Evolutionary conservation across 2,113 vertebrate genomes (phyloP).

Genomic region (Pardalotus punctatus): DNA sequence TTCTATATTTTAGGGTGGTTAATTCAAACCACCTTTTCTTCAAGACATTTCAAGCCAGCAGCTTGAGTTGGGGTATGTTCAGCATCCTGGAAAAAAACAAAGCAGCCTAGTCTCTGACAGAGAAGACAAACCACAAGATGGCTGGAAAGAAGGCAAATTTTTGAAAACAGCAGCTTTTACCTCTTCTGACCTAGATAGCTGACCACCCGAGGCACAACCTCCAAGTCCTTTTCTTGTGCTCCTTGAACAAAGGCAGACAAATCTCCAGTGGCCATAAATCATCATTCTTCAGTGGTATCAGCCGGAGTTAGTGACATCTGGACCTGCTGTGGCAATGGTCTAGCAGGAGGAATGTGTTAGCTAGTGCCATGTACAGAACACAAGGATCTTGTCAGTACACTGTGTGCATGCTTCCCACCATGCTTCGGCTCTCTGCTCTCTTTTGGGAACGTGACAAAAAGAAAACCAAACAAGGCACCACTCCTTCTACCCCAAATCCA

Average conservation of each 20-base stretch:
- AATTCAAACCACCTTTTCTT: constrained; percentile 23
- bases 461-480: not conserved
- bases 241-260: not conserved
- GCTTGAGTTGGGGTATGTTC: not conserved
- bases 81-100: not conserved
- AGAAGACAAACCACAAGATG: not conserved
- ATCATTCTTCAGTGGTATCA: not conserved
- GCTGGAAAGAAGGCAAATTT: not conserved
- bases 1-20: not conserved
- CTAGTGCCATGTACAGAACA: not conserved
- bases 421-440: not conserved
- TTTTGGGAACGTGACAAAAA: not conserved
- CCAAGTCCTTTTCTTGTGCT: not conserved
- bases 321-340: not conserved
- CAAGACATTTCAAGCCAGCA: not conserved
- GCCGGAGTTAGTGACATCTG: not conserved
- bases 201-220: not conserved
- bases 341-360: not conserved
- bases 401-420: not conserved
- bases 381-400: not conserved
- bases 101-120: not conserved
- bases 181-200: not conserved
- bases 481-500: not conserved
- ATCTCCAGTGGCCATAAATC: not conserved
- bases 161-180: not conserved